Evolutionary conservation across 2,888 invertebrate genomes (phyloP), one percentile per base, ranked within the genome.

Genomic region (Drosophila demipolita): DNA sequence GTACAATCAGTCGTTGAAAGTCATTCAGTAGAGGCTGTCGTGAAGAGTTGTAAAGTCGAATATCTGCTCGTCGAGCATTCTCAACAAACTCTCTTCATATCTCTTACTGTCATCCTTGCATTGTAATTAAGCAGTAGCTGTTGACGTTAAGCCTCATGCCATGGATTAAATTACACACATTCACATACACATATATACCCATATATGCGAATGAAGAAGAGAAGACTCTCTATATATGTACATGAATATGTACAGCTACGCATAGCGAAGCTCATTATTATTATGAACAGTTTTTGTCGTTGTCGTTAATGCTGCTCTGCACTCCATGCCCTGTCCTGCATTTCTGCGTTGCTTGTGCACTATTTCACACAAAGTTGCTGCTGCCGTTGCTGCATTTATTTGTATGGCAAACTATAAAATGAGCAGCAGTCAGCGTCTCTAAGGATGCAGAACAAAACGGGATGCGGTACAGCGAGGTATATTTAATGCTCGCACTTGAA

Each of bases 401-500:
- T 77, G 66, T 71, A 66, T 52, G 38, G 50, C 23, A 48, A 80
- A 71, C 77, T 77, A 80, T 77, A 49, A 78, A 77, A 76, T 78
- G 77, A 77, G 72, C 77, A 80, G 72, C 53, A 60, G 52, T 52
- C 35, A 69, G 63, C 63, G 68, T 63, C 49, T 52, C n/a, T 35
- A 52, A 49, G 58, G 61, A 36, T 17, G 20, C 23, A 15, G 26
- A 2, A 26, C 15, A 45, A 20, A 8, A 33, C 23, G n/a, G 55
- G 32, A 54, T 20, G 65, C 57, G 9, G 11, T 6, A 36, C 67
- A 59, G 66, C 60, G 59, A 66, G 64, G 73, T 84, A 57, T 78
- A 75, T 89, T 89, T 83, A 87, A 83, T 87, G 75, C 72, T 75
- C 60, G 69, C 67, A 87, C 75, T 83, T 65, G 58, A 73, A 70